Conservation (phyloP, 2,797 vertebrate genomes). For the Acipenser ruthenus region DNA sequence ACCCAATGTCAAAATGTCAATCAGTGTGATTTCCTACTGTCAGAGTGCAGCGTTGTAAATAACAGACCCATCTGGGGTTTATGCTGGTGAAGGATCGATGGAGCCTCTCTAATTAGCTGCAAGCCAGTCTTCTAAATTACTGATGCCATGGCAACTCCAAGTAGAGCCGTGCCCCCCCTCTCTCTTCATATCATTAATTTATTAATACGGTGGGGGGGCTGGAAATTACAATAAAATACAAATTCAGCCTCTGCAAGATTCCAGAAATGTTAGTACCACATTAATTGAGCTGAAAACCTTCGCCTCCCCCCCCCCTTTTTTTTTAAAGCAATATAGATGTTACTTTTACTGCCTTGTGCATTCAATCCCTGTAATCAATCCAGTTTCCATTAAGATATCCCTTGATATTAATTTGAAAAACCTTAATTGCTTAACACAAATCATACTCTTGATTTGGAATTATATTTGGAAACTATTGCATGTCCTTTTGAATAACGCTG, state of each 20-base stretch:
- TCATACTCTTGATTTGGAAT: no score
- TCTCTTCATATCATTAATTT: slow-evolving; percentile 50
- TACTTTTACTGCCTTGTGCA: slow-evolving; percentile 40
- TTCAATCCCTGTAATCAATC: slow-evolving; percentile 42
- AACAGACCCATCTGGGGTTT: slow-evolving; percentile 47
- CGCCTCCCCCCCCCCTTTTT: slow-evolving; percentile 38
- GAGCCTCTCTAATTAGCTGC: slow-evolving; percentile 50
- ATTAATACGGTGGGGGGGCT: slow-evolving; percentile 29
- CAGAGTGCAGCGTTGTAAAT: slow-evolving; percentile 63
- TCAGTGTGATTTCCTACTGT: slow-evolving; percentile 74
- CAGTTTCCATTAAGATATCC: slow-evolving; percentile 25
- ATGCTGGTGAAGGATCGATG: slow-evolving; percentile 52
- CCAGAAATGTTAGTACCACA: slow-evolving; percentile 32
- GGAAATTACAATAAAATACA: slow-evolving; percentile 1
- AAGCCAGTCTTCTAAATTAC: slow-evolving; percentile 62
- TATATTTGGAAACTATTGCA: no score
- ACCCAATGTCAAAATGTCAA: slow-evolving; percentile 60
- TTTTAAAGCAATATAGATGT: slow-evolving; percentile 27
- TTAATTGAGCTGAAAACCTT: slow-evolving; percentile 15
- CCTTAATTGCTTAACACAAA: no score
- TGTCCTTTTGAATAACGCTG: no score
- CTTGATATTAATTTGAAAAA: no score
- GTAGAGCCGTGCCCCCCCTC: slow-evolving; percentile 28
- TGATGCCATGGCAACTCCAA: slow-evolving; percentile 52
- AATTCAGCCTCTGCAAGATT: slow-evolving; percentile 12